Percentiles rank a stretch among this genome's conserved stretches.
Evolutionary conservation across 2,113 vertebrate species (phyloP).

Genomic region (Anguilla rostrata): DNA sequence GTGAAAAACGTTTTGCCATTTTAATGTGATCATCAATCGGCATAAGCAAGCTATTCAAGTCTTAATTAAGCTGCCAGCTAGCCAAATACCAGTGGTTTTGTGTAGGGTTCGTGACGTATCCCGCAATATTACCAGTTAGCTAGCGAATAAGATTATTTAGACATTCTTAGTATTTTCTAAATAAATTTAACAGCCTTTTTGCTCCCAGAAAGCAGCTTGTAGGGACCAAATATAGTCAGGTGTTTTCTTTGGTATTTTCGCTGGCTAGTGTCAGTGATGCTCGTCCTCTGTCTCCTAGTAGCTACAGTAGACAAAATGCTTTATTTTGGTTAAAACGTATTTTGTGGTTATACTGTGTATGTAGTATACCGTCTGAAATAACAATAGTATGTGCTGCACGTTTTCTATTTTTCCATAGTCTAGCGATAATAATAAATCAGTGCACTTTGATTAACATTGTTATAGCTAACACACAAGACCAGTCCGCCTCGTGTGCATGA

Average conservation of each 20-base stretch:
- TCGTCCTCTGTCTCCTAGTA: too few relatives aligned
- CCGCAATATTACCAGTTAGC: not conserved
- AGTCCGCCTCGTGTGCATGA: not conserved
- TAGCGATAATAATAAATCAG: not conserved
- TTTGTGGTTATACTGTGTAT: not conserved
- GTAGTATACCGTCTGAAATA: too few relatives aligned
- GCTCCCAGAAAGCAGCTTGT: not conserved
- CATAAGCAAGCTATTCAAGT: not conserved
- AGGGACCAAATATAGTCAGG: not conserved
- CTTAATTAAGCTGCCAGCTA: not conserved
- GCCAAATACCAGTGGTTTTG: not conserved
- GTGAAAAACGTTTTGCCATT: not conserved
- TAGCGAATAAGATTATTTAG: not conserved
- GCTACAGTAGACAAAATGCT: not conserved
- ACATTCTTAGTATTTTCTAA: not conserved
- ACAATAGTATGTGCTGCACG: too few relatives aligned
- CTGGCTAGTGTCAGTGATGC: not conserved
- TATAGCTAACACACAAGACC: not conserved
- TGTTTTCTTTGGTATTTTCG: not conserved
- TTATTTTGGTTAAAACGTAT: not conserved
- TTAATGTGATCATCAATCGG: not conserved
- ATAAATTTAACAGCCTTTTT: not conserved
- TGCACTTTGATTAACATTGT: not conserved
- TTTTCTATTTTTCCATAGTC: too few relatives aligned
- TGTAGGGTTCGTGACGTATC: conserved; percentile 8